A percentile compares a stretch with the other conserved stretches of the same genome.
phyloP scores from a whole-genome alignment of 2,113 vertebrate species.

The Tapirus terrestris region DNA sequence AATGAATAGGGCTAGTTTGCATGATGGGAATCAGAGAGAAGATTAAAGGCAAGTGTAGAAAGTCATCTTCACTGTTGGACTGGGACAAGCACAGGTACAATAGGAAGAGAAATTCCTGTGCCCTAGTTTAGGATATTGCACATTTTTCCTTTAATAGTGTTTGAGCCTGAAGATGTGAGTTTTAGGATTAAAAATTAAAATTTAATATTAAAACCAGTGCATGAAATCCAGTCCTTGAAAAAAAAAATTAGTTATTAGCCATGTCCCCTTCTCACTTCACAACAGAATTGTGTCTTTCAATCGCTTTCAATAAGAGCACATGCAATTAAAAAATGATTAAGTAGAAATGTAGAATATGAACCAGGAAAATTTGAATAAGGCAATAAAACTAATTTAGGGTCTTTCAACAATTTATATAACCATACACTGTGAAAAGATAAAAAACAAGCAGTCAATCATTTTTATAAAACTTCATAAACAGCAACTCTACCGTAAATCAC shows the following conservation, averaged over 20 bases:
- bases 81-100: background rate
- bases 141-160: background rate
- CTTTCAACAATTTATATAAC: background rate
- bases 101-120: background rate
- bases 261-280: background rate
- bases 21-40: background rate
- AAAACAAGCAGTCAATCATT: background rate
- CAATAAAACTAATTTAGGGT: background rate
- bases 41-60: background rate
- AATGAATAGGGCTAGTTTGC: background rate
- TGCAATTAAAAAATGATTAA: background rate
- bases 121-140: background rate
- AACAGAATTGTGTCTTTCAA: background rate
- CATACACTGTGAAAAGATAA: background rate
- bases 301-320: background rate
- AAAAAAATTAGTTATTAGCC: background rate
- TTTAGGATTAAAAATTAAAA: background rate
- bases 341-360: background rate
- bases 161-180: background rate
- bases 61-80: background rate
- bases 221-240: background rate
- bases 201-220: background rate
- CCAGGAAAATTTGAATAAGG: background rate
- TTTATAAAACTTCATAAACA: background rate
- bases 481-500: background rate